Evolutionary conservation across 1,140 invertebrate genomes (phyloP).

Genomic region (Nylanderia fulva): DNA sequence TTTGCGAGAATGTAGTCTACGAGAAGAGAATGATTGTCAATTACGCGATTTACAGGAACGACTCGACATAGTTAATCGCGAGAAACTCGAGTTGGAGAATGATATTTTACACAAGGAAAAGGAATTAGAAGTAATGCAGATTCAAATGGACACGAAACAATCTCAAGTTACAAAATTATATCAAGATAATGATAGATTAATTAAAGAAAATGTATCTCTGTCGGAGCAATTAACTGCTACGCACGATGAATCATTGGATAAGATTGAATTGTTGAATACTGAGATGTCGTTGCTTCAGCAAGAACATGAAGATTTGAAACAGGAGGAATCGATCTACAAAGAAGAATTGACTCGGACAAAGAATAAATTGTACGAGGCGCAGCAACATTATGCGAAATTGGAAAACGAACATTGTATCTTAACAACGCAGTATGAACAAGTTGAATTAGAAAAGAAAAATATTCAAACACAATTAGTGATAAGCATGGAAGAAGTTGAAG

Average conservation of each 20-base stretch:
- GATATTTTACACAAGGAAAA: constrained; percentile 79
- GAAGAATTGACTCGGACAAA: constrained; percentile 79
- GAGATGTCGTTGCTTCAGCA: constrained; percentile 84
- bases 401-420: constrained; percentile 82
- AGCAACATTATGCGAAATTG: constrained; percentile 83
- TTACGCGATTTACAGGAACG: constrained; percentile 74
- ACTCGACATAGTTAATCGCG: constrained; percentile 66
- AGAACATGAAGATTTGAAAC: constrained; percentile 83
- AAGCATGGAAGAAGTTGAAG: constrained; percentile 70
- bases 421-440: constrained; percentile 80
- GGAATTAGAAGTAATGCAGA: constrained; percentile 76
- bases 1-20: constrained; percentile 53
- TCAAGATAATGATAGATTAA: constrained; percentile 76
- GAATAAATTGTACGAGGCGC: constrained; percentile 80
- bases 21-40: constrained; percentile 68
- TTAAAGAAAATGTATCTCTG: constrained; percentile 76
- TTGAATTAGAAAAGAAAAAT: constrained; percentile 76
- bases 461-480: constrained; percentile 53
- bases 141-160: constrained; percentile 62
- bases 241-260: constrained; percentile 79
- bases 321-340: constrained; percentile 68
- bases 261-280: constrained; percentile 83
- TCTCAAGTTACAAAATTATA: constrained; percentile 64
- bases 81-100: constrained; percentile 79
- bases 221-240: constrained; percentile 75